phyloP scores from a whole-genome alignment of 2,888 invertebrate species.

The Apamea epomidion region DNA sequence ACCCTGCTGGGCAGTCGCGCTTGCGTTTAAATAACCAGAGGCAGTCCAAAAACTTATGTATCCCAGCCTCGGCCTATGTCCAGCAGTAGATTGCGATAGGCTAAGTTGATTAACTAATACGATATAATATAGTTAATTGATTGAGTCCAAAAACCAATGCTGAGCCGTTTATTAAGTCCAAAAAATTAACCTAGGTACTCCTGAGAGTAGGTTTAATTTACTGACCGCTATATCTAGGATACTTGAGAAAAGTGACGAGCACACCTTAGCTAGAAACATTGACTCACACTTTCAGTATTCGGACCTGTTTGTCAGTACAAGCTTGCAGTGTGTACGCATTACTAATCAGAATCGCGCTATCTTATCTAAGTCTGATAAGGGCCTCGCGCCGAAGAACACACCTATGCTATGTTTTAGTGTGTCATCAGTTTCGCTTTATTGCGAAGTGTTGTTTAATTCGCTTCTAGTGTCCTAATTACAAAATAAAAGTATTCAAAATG shows the following conservation, averaged over 20 bases:
- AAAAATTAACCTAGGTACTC: too few species aligned
- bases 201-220: neutral
- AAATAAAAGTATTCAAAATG: slow-evolving; percentile 78
- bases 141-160: too few species aligned
- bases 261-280: slow-evolving; percentile 18
- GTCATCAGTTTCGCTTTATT: slow-evolving; percentile 70
- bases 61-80: too few species aligned
- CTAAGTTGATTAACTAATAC: too few species aligned
- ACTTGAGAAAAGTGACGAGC: slow-evolving; percentile 9
- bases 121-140: too few species aligned
- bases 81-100: too few species aligned
- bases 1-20: too few species aligned
- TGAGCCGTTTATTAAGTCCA: neutral
- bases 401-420: slow-evolving; percentile 76
- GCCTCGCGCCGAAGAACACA: slow-evolving; percentile 74
- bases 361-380: slow-evolving; percentile 85
- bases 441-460: slow-evolving; percentile 61
- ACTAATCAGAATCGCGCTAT: slow-evolving; percentile 79
- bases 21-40: neutral
- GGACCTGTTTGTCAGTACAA: slow-evolving; percentile 36
- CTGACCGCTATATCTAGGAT: neutral
- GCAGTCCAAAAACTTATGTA: neutral
- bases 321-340: slow-evolving; percentile 69
- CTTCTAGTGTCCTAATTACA: slow-evolving; percentile 63
- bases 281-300: slow-evolving; percentile 46